Evolutionary conservation across 2,113 vertebrate genomes (phyloP), one percentile per base, ranked within the genome.

Genomic region (Pituophis catenifer): DNA sequence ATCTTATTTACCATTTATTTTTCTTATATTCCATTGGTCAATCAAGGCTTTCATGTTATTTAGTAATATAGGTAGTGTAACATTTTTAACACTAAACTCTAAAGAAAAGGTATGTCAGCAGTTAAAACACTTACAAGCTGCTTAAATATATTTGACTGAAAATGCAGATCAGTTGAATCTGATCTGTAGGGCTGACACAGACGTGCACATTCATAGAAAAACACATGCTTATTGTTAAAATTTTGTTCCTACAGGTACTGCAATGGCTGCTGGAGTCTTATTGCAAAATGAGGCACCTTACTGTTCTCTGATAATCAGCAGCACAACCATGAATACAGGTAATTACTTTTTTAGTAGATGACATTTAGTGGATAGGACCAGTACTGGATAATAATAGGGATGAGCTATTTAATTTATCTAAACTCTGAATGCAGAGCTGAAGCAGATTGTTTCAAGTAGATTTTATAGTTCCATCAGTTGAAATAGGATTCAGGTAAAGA

Each of bases 231-330:
- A 44, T 29, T 90, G 2, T 89, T 62, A 5, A 90, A 93, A 12
- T 89, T 95, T 55, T 97, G 38, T 97, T 96, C 89, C 94, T 65
- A 97, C 97, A 98, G 98, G 96, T 94, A 96, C 95, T 96, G 97
- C 97, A 94, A 99, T 99, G 99, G 98, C 99, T 98, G 98, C 98
- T 38, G 98, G 98, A 94, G 98, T 98, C 94, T 93, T 99, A 95
- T 96, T 99, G 92, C 97, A 98, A 95, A 98, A 97, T 97, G 98
- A 99, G 54, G 95, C 96, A 53, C 97, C 98, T 0, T 97, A 97
- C 95, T 97, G 97, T 91, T 96, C 94, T 0, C n/a, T 97, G 95
- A 97, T 97, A 92, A 95, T 95, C 91, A 96, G 95, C 95, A 97
- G 94, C 88, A 94, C 95, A 94, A 96, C 97, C 85, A 98, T 98